Evolutionary conservation across 1,140 invertebrate species (phyloP).

Genomic region (Glomeris maerens): DNA sequence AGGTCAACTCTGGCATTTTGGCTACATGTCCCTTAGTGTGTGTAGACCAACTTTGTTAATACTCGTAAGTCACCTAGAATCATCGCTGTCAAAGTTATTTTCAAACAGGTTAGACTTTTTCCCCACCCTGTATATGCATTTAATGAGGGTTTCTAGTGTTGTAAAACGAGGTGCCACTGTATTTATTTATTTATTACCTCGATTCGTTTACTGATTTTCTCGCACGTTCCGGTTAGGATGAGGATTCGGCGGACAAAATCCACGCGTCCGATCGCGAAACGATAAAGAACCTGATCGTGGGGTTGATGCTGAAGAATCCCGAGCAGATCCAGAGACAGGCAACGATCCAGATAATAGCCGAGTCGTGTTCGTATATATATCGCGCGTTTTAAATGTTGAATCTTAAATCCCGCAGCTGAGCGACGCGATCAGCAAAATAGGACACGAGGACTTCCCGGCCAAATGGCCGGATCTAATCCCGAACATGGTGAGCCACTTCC

Average conservation of each 20-base stretch:
- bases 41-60: too few species aligned
- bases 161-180: too few species aligned
- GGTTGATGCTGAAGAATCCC: conserved; percentile 80
- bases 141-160: too few species aligned
- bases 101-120: too few species aligned
- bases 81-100: too few species aligned
- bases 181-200: too few species aligned
- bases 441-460: conserved; percentile 80
- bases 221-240: too few species aligned
- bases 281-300: conserved; percentile 75
- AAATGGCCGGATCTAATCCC: conserved; percentile 82
- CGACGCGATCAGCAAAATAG: conserved; percentile 90
- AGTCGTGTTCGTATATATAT: not conserved
- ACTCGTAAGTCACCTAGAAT: too few species aligned
- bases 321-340: conserved; percentile 76
- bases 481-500: conserved; percentile 85
- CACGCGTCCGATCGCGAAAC: conserved; percentile 57
- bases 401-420: conserved; percentile 43
- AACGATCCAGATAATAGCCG: conserved; percentile 4
- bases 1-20: too few species aligned
- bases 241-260: conserved; percentile 62
- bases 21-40: too few species aligned
- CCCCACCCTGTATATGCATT: too few species aligned
- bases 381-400: not conserved
- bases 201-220: too few species aligned